Conservation (phyloP, 2,888 invertebrate species). For the Metallyticus violacea region DNA sequence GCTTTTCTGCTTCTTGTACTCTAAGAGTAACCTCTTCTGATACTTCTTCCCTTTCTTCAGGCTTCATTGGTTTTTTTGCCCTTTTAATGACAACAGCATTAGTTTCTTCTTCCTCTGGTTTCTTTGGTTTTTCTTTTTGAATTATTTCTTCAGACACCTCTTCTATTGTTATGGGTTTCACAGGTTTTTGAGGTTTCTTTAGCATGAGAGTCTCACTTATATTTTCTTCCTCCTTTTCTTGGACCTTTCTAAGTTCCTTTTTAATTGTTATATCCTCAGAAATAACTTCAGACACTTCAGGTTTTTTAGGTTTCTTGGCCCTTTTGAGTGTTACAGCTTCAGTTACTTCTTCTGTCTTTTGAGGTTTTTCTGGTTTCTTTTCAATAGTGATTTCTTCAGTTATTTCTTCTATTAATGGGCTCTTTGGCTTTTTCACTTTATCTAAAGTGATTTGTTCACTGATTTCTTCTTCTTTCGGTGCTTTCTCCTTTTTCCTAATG, state of each 20-base stretch:
- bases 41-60: constrained; percentile 32
- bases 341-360: constrained; percentile 25
- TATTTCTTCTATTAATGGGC: constrained; percentile 40
- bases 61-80: constrained; percentile 21
- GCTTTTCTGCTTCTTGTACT: constrained; percentile 32
- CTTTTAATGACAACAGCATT: constrained; percentile 25
- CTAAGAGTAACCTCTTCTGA: constrained; percentile 35
- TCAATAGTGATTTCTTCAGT: constrained; percentile 39
- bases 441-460: constrained; percentile 46
- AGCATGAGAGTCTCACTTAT: constrained; percentile 40
- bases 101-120: constrained; percentile 42
- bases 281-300: constrained; percentile 30
- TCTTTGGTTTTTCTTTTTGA: constrained; percentile 24
- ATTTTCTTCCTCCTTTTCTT: constrained; percentile 43
- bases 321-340: constrained; percentile 20
- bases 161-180: constrained; percentile 33
- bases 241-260: constrained; percentile 49
- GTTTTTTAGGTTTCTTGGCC: constrained; percentile 6
- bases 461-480: constrained; percentile 43
- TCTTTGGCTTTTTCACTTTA: constrained; percentile 34
- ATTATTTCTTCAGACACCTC: constrained; percentile 34
- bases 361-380: constrained; percentile 29
- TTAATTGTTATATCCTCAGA: constrained; percentile 54
- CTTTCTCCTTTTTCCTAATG: constrained; percentile 34
- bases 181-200: constrained; percentile 50